Evolutionary conservation across 2,797 vertebrate genomes (phyloP).

Genomic region (Paramormyrops hopkinsi): DNA sequence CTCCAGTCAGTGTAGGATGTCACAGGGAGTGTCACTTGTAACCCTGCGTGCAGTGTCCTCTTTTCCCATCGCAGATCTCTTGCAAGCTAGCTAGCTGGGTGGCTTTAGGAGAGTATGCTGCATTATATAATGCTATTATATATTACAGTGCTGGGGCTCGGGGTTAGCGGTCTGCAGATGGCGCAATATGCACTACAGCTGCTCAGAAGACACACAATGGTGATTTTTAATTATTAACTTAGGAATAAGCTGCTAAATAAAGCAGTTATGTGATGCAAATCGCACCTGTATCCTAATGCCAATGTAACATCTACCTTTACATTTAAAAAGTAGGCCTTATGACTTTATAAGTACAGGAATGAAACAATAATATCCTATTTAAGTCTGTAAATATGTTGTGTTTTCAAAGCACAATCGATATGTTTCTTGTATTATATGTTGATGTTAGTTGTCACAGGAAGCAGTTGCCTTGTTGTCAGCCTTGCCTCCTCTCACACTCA

Average conservation of each 20-base stretch:
- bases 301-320: background rate
- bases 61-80: background rate
- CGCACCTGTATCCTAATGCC: background rate
- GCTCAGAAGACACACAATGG: background rate
- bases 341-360: background rate
- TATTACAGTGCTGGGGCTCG: background rate
- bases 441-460: background rate
- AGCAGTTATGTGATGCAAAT: background rate
- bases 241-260: background rate
- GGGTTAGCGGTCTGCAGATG: background rate
- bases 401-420: background rate
- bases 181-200: background rate
- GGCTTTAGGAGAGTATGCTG: background rate
- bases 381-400: background rate
- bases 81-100: background rate
- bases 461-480: background rate
- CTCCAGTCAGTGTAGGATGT: background rate
- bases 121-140: constrained; percentile 22
- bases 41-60: background rate
- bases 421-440: background rate
- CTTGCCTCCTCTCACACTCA: background rate
- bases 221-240: background rate
- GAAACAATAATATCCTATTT: background rate
- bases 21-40: background rate
- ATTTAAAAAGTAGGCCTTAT: background rate